These are phyloP conservation scores for Eupithecia insigniata DNA, from an alignment of 2,888 invertebrate species.

Conservation along the genomic window DNA sequence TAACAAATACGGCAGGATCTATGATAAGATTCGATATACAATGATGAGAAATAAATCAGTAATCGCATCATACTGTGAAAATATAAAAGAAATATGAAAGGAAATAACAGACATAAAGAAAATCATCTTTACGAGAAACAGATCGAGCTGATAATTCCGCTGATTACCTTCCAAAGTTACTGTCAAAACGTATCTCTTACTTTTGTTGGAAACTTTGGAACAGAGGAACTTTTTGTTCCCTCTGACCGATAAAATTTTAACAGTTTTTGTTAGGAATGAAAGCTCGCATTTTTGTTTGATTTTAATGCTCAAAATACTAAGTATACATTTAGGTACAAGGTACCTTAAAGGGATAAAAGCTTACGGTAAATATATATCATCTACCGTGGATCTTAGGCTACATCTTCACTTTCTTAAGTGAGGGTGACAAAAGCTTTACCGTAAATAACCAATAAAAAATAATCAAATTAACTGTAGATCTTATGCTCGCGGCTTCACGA, in stretches of 20 bases:
- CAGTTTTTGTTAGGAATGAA: not conserved
- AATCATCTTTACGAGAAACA: conserved; percentile 28
- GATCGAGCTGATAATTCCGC: conserved; percentile 37
- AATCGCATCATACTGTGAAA: not conserved
- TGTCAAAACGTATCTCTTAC: conserved; percentile 39
- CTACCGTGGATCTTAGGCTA: no score
- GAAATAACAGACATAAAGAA: conserved; percentile 26
- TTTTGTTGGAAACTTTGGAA: conserved; percentile 33
- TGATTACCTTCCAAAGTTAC: conserved; percentile 41
- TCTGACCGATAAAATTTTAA: conserved; percentile 21
- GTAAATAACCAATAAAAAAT: no score
- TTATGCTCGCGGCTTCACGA: no score
- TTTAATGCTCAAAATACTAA: not conserved
- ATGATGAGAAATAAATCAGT: not conserved
- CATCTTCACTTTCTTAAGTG: no score
- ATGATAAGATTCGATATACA: not conserved
- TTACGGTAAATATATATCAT: no score
- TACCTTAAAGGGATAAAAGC: no score
- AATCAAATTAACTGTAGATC: no score
- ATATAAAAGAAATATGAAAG: conserved; percentile 29
- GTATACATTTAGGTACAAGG: no score
- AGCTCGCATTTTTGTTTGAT: not conserved
- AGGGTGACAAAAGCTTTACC: no score
- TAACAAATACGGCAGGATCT: no score
- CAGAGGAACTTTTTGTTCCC: conserved; percentile 26